Percentiles rank a stretch among this genome's conserved stretches.
These are phyloP conservation scores for Natator depressus DNA, from an alignment of 2,113 vertebrate genomes.

Conservation along the genomic window DNA sequence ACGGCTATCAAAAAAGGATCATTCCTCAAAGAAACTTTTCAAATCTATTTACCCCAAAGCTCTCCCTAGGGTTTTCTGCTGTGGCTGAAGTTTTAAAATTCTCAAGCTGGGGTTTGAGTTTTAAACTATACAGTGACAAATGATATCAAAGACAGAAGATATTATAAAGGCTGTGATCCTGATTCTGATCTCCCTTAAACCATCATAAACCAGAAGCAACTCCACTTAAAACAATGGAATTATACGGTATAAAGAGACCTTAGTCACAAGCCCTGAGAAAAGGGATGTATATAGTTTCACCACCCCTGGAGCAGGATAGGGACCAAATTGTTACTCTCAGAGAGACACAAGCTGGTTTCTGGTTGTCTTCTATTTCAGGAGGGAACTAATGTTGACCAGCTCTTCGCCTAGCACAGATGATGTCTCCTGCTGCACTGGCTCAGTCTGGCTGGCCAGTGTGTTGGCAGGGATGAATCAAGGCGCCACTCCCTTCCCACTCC, in stretches of 20 bases:
- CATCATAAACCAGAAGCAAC: conserved; percentile 5
- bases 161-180: neutral
- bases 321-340: neutral
- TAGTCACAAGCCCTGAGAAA: neutral
- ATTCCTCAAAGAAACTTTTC: neutral
- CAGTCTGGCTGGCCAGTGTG: neutral
- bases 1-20: neutral
- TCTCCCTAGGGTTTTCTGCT: neutral
- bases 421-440: neutral
- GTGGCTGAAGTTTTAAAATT: conserved; percentile 11
- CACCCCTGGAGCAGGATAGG: neutral
- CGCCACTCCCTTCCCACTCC: neutral
- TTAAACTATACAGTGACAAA: neutral
- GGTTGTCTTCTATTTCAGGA: neutral
- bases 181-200: neutral
- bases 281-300: neutral
- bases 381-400: neutral
- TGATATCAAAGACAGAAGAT: neutral
- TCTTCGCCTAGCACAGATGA: neutral
- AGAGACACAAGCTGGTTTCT: neutral
- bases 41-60: neutral
- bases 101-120: neutral
- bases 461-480: neutral
- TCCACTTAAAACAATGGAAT: neutral
- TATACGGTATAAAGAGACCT: neutral